phyloP scores from a whole-genome alignment of 2,113 vertebrate species.

The Prolemur simus region DNA sequence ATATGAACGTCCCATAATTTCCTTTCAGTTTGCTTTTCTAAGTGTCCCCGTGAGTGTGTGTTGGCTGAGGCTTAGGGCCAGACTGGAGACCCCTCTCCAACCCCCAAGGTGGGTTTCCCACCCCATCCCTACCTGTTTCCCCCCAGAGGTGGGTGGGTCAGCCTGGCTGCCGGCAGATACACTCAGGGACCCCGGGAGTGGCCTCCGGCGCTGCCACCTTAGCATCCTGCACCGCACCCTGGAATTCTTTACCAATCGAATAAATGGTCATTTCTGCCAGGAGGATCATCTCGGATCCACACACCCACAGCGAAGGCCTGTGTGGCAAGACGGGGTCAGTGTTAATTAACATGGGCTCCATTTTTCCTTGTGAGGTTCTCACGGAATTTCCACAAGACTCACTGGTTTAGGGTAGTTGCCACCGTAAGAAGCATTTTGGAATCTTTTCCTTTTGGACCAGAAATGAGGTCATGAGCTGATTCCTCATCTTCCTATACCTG shows the following conservation, averaged over 20 bases:
- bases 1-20: not conserved
- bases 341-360: not conserved
- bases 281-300: not conserved
- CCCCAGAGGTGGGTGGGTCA: not conserved
- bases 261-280: not conserved
- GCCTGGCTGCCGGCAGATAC: not conserved
- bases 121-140: not conserved
- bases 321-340: accelerated
- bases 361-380: not conserved
- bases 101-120: not conserved
- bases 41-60: not conserved
- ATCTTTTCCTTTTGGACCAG: not conserved
- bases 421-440: not conserved
- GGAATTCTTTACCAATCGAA: not conserved
- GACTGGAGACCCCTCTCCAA: not conserved
- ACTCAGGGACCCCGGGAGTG: not conserved
- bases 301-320: not conserved
- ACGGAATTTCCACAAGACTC: not conserved
- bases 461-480: not conserved
- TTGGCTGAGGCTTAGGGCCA: not conserved
- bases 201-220: not conserved
- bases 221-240: not conserved
- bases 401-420: not conserved
- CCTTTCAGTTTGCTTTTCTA: constrained; percentile 6
- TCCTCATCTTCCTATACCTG: not conserved